Base-by-base conservation (phyloP, 2,113 vertebrate genomes). In the Malurus elegans region DNA sequence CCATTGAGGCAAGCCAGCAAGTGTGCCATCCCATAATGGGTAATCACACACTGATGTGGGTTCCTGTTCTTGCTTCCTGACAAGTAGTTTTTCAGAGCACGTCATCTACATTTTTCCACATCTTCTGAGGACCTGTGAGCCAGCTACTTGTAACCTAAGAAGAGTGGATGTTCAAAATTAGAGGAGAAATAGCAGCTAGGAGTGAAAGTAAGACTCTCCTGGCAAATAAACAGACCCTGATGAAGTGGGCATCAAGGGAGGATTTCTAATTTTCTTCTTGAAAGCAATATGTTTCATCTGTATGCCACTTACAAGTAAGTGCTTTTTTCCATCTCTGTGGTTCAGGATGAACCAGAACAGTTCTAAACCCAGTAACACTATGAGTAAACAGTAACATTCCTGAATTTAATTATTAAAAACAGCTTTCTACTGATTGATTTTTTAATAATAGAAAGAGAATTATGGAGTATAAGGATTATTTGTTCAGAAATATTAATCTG, bases 231-330 rank as follows among this genome's bases (percentile, higher is more conserved):
- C 58, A 91, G 60, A 62, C 28, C 24, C 45, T 90, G 94, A 92
- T 95, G 75, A 95, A 96, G 92, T 88, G 38, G 36, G 67, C 74
- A 92, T 67, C 90, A 60, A 78, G 84, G 93, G 79, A 91, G 26
- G 2, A 74, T 76, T 93, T 94, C 85, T 94, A 78, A 93, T 97
- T 96, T 95, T 87, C 81, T 70, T 92, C 82, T 62, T 93, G 86
- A 89, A 94, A 79, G 80, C 88, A 95, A 29, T 81, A 91, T 79
- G 54, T 82, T 93, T 93, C 81, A 83, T 88, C 60, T 80, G 21
- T 53, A 58, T 67, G 36, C 67, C 56, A 90, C 82, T 88, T 93
- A 25, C 3, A 72, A 79, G 5, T 40, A n/a, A 80, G 65, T 74
- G 23, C 4, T 92, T 80, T 47, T 89, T 92, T 84, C 44, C 34